Base-by-base conservation (phyloP, 2,113 vertebrate genomes). In the Sander lucioperca region DNA sequence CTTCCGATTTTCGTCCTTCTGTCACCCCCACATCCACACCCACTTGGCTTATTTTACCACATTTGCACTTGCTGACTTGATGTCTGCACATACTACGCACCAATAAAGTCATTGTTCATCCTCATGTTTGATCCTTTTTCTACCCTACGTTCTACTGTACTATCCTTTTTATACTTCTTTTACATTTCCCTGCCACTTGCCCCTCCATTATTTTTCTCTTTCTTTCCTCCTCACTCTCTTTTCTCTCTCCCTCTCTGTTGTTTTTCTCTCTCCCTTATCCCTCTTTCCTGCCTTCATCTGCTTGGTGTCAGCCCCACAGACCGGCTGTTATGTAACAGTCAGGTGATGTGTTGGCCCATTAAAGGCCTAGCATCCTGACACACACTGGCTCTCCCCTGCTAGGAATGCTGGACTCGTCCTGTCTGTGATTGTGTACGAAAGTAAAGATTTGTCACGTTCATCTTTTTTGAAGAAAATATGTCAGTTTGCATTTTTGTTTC, bases 291-390 rank as follows among this genome's bases (percentile, higher is more conserved):
- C 84, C 81, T 89, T 89, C 86, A 79, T 90, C 91, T 80, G 78
- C 82, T 76, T 76, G 64, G 83, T 79, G 67, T 92, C 86, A 84
- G 83, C 85, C 80, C 83, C 88, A 82, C 91, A 79, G 88, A 66
- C 82, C 7, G 78, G 43, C 71, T 53, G 73, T 93, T 92, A 92
- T 91, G 88, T 87, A 93, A 93, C 74, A 67, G 90, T 93, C 91
- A 93, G 91, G 92, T 93, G 92, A 92, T 74, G 79, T 57, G 79
- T 48, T 74, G 67, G 80, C 57, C 84, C 3, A 21, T 65, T 90
- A 87, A 89, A 89, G 89, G 62, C 79, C 87, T 0, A 74, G 53
- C 23, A 70, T 56, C 83, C 79, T 63, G 74, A 62, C 57, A 43
- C 69, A 43, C 68, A 3, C 51, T 13, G 67, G 68, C 6, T 43